Conservation (phyloP, 2,113 vertebrate species). For the Carassius gibelio region DNA sequence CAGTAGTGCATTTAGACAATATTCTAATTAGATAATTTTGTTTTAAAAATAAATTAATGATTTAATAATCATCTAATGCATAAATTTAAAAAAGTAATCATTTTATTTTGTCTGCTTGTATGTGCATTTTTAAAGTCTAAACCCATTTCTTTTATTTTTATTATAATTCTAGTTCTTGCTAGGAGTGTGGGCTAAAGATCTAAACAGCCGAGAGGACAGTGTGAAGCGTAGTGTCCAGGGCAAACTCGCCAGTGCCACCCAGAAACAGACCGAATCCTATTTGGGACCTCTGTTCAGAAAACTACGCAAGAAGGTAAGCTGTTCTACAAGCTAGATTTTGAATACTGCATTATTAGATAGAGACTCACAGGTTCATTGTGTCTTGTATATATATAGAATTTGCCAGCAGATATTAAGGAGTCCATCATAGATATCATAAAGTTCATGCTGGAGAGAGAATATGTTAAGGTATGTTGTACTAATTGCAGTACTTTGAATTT, state of each 20-base stretch:
- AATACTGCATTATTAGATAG: background rate
- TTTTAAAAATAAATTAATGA: background rate
- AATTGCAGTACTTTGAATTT: background rate
- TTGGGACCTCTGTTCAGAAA: conserved; percentile 93
- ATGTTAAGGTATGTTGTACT: conserved; percentile 85
- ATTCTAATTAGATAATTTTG: background rate
- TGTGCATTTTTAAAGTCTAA: too few relatives aligned
- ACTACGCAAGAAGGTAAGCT: conserved; percentile 87
- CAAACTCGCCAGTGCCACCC: conserved; percentile 92
- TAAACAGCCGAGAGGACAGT: conserved; percentile 89
- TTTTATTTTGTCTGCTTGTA: too few relatives aligned
- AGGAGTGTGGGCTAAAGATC: conserved; percentile 95
- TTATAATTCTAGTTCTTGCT: conserved; percentile 84
- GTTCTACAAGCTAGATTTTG: background rate
- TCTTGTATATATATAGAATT: conserved; percentile 73
- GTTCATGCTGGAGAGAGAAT: conserved; percentile 94
- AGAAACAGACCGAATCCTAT: conserved; percentile 94
- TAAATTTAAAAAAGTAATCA: too few relatives aligned
- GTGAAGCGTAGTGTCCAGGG: conserved; percentile 93
- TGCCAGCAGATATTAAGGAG: conserved; percentile 96
- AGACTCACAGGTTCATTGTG: background rate
- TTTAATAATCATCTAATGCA: background rate
- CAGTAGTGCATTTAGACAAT: background rate
- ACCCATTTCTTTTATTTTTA: background rate
- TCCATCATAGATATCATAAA: conserved; percentile 99